Conservation (phyloP, 30 jellyfish, hydroid and myxozoan species). For the Aurelia sp. region DNA sequence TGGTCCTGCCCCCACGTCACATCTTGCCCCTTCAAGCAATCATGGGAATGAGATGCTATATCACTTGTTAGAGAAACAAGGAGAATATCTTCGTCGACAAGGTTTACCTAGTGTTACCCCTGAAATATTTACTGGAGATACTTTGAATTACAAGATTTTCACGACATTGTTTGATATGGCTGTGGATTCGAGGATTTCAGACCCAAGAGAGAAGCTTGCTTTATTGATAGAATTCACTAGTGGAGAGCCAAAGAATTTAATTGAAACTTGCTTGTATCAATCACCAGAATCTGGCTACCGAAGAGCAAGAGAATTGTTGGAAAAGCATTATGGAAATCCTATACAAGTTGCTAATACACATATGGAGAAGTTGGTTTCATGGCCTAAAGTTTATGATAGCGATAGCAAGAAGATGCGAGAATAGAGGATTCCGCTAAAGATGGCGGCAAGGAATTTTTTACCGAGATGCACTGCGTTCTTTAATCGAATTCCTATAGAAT, state of each 20-base stretch:
- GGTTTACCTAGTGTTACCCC: not conserved
- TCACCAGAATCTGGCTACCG: conserved; percentile 43
- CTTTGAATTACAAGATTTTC: conserved; percentile 55
- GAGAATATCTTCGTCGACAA: conserved; percentile 34
- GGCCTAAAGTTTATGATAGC: too few species aligned
- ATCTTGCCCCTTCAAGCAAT: conserved; percentile 48
- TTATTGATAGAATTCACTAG: conserved; percentile 44
- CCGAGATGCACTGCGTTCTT: too few species aligned
- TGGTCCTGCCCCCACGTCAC: conserved; percentile 37
- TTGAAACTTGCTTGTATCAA: conserved; percentile 49
- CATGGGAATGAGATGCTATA: conserved; percentile 41
- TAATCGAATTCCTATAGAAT: too few species aligned
- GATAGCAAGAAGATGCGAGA: too few species aligned
- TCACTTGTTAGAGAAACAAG: conserved; percentile 52
- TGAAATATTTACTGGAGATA: conserved; percentile 46
- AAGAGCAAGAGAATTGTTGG: conserved; percentile 57
- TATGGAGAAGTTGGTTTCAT: too few species aligned
- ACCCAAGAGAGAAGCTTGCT: conserved; percentile 64
- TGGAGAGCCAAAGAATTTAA: conserved; percentile 58
- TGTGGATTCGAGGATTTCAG: conserved; percentile 37
- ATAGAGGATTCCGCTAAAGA: too few species aligned
- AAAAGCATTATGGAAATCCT: conserved; percentile 48
- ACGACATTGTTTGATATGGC: conserved; percentile 51
- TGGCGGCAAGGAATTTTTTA: too few species aligned
- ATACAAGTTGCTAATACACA: conserved; percentile 55